Percentiles rank a stretch among this genome's conserved stretches.
Evolutionary conservation across 2,888 invertebrate genomes (phyloP).

Genomic region (Campopleginae sp.): DNA sequence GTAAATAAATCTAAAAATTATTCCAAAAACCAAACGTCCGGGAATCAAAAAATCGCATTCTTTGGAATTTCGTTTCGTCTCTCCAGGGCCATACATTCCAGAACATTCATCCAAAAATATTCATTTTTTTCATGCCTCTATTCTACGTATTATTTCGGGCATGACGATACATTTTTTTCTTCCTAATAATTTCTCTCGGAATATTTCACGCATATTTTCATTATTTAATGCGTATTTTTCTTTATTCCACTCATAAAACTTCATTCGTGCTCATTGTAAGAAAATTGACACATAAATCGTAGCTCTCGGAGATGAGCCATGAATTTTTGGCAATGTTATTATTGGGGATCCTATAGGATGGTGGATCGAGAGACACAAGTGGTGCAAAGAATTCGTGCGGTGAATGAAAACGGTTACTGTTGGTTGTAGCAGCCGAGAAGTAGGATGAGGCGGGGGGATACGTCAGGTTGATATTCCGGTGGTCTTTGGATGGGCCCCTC

Average conservation of each 20-base stretch:
- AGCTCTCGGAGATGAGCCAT: neutral
- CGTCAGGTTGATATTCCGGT: constrained; percentile 60
- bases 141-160: neutral
- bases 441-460: constrained; percentile 20
- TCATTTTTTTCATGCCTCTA: neutral
- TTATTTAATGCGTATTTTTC: neutral
- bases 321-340: neutral
- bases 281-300: constrained; percentile 17
- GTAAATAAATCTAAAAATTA: too few species aligned
- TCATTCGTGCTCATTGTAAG: neutral
- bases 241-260: neutral
- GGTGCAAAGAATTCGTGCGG: constrained; percentile 7
- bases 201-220: neutral
- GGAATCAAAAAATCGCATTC: neutral
- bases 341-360: neutral
- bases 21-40: too few species aligned
- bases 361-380: constrained; percentile 15
- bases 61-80: neutral
- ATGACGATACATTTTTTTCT: neutral
- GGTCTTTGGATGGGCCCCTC: constrained; percentile 19
- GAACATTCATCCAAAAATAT: neutral
- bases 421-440: constrained; percentile 26
- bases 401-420: constrained; percentile 47
- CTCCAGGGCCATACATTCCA: neutral
- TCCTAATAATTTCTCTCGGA: neutral